These are phyloP conservation scores for Planiliza haematocheilus DNA, from an alignment of 2,113 vertebrate genomes.

Conservation along the genomic window DNA sequence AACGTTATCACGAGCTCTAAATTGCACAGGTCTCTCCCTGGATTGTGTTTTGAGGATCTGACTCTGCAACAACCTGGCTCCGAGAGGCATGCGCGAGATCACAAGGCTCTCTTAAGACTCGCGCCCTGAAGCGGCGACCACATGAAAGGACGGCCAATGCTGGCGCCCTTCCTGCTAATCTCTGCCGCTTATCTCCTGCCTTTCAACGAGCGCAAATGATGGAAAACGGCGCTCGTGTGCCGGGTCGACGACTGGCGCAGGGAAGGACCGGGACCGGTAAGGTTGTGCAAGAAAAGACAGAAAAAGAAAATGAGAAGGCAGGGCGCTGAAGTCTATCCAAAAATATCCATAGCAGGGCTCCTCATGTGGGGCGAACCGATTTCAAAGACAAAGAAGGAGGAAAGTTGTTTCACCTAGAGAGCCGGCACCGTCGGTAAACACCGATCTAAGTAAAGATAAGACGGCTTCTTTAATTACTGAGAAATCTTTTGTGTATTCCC, in stretches of 20 bases:
- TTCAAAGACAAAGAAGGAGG: constrained; percentile 39
- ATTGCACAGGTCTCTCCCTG: background rate
- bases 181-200: constrained; percentile 3
- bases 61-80: constrained; percentile 25
- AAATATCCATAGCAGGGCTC: constrained; percentile 13
- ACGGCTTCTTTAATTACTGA: constrained; percentile 58
- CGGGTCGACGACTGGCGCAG: background rate
- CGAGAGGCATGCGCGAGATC: constrained; percentile 48
- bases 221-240: background rate
- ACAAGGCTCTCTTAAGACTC: constrained; percentile 66
- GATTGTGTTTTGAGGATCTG: background rate
- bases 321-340: constrained; percentile 18
- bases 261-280: no score
- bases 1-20: background rate
- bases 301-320: constrained; percentile 19
- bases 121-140: constrained; percentile 43
- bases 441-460: constrained; percentile 31
- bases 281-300: no score
- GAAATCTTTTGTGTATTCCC: constrained; percentile 48
- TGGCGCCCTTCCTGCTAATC: constrained; percentile 1
- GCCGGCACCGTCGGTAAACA: constrained; percentile 31
- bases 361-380: constrained; percentile 12
- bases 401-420: constrained; percentile 22
- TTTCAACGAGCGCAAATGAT: constrained; percentile 8
- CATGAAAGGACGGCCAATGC: constrained; percentile 42